A percentile compares a stretch with the other conserved stretches of the same genome.
These are phyloP conservation scores for Drosophila setosimentum DNA, from an alignment of 2,888 invertebrate genomes.

Conservation along the genomic window DNA sequence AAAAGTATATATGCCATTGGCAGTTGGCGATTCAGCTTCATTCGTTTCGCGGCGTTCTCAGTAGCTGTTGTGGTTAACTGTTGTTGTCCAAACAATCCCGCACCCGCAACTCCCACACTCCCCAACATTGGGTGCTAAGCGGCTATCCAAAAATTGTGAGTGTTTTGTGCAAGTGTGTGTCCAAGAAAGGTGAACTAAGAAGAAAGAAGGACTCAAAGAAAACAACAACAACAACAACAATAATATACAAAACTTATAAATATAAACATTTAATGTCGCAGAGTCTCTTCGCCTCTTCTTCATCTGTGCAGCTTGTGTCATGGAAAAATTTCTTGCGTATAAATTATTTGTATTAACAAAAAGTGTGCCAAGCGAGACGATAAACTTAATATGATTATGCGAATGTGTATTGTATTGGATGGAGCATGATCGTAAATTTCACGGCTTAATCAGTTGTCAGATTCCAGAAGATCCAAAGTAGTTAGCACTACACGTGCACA, in stretches of 20 bases:
- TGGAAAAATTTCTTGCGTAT: slow-evolving; percentile 53
- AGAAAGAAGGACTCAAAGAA: slow-evolving; percentile 30
- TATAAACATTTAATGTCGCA: background rate
- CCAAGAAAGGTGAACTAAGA: background rate
- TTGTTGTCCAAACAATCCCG: slow-evolving; percentile 26
- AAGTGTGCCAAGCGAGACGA: slow-evolving; percentile 31
- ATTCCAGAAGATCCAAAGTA: background rate
- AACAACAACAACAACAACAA: background rate
- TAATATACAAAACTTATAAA: background rate
- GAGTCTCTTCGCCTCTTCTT: background rate
- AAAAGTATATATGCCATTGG: slow-evolving; percentile 78
- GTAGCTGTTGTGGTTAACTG: slow-evolving; percentile 43
- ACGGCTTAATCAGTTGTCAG: slow-evolving; percentile 21
- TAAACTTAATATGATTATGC: slow-evolving; percentile 30
- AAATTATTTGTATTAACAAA: slow-evolving; percentile 10
- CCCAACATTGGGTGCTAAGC: slow-evolving; percentile 25
- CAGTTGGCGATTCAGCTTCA: slow-evolving; percentile 76
- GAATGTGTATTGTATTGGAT: slow-evolving; percentile 24
- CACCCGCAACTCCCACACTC: slow-evolving; percentile 17
- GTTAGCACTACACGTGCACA: slow-evolving; percentile 10
- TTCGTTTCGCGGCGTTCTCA: slow-evolving; percentile 79
- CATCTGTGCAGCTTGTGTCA: slow-evolving; percentile 3
- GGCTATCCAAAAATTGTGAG: slow-evolving; percentile 46
- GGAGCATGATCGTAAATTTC: slow-evolving; percentile 1
- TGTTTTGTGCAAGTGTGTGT: slow-evolving; percentile 22